Evolutionary conservation across 2,888 invertebrate genomes (phyloP).

Genomic region (Anthrax anthrax): DNA sequence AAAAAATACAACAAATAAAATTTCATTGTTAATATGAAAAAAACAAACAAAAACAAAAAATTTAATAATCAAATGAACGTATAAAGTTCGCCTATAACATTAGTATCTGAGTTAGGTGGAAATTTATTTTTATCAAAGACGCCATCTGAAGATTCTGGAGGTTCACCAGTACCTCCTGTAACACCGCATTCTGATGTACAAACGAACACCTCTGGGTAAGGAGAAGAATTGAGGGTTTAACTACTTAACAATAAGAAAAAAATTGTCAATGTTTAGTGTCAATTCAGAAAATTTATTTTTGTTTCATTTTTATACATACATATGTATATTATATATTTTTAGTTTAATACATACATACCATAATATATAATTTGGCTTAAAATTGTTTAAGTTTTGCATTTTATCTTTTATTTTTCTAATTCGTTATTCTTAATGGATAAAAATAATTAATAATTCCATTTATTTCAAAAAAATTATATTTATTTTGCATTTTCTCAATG

Average conservation of each 20-base stretch:
- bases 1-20: background rate
- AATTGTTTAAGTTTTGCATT: too few relatives aligned
- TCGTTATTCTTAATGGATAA: too few relatives aligned
- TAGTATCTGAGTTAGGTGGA: constrained; percentile 88
- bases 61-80: constrained; percentile 1
- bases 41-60: background rate
- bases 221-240: constrained; percentile 8
- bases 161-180: constrained; percentile 49
- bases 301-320: too few relatives aligned
- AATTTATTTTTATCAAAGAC: constrained; percentile 86
- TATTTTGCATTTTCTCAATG: too few relatives aligned
- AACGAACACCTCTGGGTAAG: constrained; percentile 35
- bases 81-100: constrained; percentile 76
- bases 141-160: constrained; percentile 76
- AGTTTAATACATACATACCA: too few relatives aligned
- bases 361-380: too few relatives aligned
- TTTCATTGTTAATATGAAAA: constrained; percentile 1
- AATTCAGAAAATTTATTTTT: too few relatives aligned
- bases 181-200: constrained; percentile 45
- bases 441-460: too few relatives aligned
- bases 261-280: background rate
- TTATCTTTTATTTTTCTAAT: too few relatives aligned
- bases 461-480: too few relatives aligned
- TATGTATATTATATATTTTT: too few relatives aligned
- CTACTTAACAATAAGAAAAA: background rate